A percentile compares a stretch with the other conserved stretches of the same genome.
These are phyloP conservation scores for Scolopax rusticola DNA, from an alignment of 2,797 vertebrate species.

Conservation along the genomic window DNA sequence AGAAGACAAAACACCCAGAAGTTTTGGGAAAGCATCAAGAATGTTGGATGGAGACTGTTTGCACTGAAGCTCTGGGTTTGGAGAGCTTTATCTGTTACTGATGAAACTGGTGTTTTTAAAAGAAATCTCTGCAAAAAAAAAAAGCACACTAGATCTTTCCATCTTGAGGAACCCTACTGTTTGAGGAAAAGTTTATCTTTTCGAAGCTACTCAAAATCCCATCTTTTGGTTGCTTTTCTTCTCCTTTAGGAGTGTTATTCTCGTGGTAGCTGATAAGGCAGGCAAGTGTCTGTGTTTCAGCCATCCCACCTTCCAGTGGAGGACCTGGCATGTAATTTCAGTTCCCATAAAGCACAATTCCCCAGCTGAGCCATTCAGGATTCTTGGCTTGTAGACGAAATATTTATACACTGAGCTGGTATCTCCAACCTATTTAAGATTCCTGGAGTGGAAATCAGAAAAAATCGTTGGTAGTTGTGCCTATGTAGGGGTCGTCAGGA, in stretches of 20 bases:
- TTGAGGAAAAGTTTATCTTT: not conserved
- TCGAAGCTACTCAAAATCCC: not conserved
- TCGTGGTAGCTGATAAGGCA: not conserved
- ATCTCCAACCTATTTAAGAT: constrained; percentile 49
- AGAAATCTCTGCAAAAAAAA: not conserved
- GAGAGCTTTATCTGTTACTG: not conserved
- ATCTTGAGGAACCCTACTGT: not conserved
- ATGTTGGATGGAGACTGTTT: not conserved
- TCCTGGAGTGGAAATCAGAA: constrained; percentile 46
- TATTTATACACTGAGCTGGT: constrained; percentile 28
- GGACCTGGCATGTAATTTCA: constrained; percentile 29
- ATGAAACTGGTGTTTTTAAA: not conserved
- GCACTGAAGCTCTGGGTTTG: not conserved
- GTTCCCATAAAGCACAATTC: constrained; percentile 24
- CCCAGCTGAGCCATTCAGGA: constrained; percentile 49
- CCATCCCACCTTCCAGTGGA: constrained; percentile 11
- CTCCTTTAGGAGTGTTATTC: not conserved
- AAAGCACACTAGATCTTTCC: not conserved
- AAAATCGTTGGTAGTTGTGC: constrained; percentile 16
- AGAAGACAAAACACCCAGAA: constrained; percentile 4
- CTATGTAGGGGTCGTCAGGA: not conserved
- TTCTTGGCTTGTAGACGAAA: constrained; percentile 40
- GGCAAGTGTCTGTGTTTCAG: constrained; percentile 23
- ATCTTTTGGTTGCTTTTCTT: not conserved
- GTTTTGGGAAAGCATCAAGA: not conserved